Percentiles rank a stretch among this genome's conserved stretches.
Evolutionary conservation across 2,113 vertebrate species (phyloP).

Genomic region (Pelecanus crispus): DNA sequence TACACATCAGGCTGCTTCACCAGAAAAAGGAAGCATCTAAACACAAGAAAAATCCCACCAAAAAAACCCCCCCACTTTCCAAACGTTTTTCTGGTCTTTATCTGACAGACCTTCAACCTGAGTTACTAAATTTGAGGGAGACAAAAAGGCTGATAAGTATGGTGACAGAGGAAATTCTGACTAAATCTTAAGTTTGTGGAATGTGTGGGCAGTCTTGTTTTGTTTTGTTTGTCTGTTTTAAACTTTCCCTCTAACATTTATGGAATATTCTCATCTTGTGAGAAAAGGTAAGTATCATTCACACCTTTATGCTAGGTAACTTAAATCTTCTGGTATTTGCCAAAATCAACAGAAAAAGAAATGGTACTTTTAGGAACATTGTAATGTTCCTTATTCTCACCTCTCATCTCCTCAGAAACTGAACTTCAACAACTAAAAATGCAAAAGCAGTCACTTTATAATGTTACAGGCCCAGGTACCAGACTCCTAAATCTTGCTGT

Average conservation of each 20-base stretch:
- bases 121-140: background rate
- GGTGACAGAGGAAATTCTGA: background rate
- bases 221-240: background rate
- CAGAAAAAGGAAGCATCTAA: background rate
- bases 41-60: background rate
- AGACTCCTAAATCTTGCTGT: background rate
- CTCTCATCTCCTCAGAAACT: background rate
- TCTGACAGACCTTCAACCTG: background rate
- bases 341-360: background rate
- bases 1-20: background rate
- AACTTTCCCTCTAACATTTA: background rate
- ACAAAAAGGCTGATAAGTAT: background rate
- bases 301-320: background rate
- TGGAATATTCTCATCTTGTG: background rate
- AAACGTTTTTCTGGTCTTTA: background rate
- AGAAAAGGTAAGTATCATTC: background rate
- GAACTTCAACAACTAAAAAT: background rate
- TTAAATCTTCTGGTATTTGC: background rate
- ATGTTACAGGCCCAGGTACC: background rate
- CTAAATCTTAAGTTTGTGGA: background rate
- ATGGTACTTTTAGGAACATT: background rate
- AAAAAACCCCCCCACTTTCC: background rate
- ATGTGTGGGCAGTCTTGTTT: background rate
- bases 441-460: background rate
- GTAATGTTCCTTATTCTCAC: background rate